phyloP scores from a whole-genome alignment of 2,888 invertebrate genomes.

The Callimorpha dominula region DNA sequence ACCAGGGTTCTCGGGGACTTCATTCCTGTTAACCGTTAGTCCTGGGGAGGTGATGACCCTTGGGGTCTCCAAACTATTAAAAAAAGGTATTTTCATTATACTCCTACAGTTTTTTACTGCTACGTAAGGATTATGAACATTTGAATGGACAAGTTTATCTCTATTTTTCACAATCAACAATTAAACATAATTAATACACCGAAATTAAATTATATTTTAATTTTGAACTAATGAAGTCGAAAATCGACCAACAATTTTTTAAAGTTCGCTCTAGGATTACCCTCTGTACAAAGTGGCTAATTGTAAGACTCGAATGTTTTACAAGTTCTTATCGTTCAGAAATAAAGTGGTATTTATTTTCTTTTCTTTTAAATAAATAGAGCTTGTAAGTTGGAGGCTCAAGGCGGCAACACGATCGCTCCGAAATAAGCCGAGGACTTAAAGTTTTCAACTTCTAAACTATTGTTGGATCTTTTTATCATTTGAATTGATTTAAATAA shows the following conservation, averaged over 20 bases:
- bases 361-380: slow-evolving; percentile 16
- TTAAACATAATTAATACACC: background rate
- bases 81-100: too few relatives aligned
- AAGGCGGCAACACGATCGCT: slow-evolving; percentile 6
- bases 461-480: background rate
- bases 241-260: slow-evolving; percentile 24
- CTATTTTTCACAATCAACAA: background rate
- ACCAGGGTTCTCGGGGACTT: too few relatives aligned
- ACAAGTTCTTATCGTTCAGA: slow-evolving; percentile 5
- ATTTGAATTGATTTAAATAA: slow-evolving; percentile 10
- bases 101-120: too few relatives aligned
- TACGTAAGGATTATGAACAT: too few relatives aligned
- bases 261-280: slow-evolving; percentile 8
- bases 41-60: too few relatives aligned
- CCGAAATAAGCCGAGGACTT: slow-evolving; percentile 10
- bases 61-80: too few relatives aligned
- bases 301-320: slow-evolving; percentile 8
- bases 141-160: too few relatives aligned
- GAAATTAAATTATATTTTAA: slow-evolving; percentile 24
- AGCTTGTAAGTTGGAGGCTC: slow-evolving; percentile 7
- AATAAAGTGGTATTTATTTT: slow-evolving; percentile 6
- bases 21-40: too few relatives aligned
- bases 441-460: slow-evolving; percentile 5
- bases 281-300: slow-evolving; percentile 9
- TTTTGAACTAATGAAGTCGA: slow-evolving; percentile 23